Conservation (phyloP, 2,888 invertebrate genomes). For the Clanis bilineata region DNA sequence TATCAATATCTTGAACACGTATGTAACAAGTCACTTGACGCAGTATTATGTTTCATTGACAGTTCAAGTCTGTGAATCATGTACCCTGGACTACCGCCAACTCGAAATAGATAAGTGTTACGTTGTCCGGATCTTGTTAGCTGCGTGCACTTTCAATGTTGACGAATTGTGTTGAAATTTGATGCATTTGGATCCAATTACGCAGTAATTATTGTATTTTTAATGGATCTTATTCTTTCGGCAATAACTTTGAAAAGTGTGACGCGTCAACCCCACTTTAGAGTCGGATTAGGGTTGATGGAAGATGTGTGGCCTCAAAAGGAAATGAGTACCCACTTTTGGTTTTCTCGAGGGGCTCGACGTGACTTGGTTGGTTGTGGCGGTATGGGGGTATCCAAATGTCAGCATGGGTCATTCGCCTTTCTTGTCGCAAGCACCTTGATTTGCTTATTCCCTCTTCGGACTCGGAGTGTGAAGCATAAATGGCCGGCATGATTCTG, state of each 20-base stretch:
- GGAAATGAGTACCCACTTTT: too few species aligned
- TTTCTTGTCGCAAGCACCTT: too few species aligned
- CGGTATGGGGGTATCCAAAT: too few species aligned
- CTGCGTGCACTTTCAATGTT: background rate
- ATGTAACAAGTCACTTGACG: conserved; percentile 54
- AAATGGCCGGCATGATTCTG: too few species aligned
- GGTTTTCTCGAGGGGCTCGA: too few species aligned
- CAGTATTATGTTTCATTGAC: conserved; percentile 61
- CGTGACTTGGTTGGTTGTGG: too few species aligned
- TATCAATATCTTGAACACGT: conserved; percentile 13
- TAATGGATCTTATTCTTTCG: background rate
- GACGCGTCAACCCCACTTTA: too few species aligned
- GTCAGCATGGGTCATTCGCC: too few species aligned
- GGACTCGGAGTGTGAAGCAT: too few species aligned
- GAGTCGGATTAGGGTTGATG: too few species aligned
- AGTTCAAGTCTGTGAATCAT: conserved; percentile 52
- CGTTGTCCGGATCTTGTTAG: conserved; percentile 5
- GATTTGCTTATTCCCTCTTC: too few species aligned
- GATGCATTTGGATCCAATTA: background rate
- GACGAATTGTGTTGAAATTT: background rate
- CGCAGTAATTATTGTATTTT: background rate
- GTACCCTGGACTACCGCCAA: conserved; percentile 50
- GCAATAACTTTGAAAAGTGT: background rate
- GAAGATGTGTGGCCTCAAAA: too few species aligned
- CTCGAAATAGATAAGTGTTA: conserved; percentile 19